A percentile compares a stretch with the other conserved stretches of the same genome.
These are phyloP conservation scores for Daphoenositta chrysoptera DNA, from an alignment of 2,113 vertebrate genomes.

Conservation along the genomic window DNA sequence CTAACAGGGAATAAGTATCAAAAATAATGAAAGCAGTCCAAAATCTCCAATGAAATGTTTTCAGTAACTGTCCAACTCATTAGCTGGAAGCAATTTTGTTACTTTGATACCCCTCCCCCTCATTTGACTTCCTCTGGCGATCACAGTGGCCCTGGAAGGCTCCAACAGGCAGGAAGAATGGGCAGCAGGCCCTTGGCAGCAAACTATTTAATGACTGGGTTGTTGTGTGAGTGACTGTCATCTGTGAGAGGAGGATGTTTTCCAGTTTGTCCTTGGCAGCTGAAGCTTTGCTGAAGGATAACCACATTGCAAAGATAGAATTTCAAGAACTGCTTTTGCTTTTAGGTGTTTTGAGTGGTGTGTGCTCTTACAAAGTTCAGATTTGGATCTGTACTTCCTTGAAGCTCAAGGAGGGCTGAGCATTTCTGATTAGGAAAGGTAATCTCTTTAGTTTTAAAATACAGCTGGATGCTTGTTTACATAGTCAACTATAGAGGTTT, in stretches of 20 bases:
- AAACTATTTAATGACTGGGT: constrained; percentile 16
- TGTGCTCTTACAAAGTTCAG: not conserved
- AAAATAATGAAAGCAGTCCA: not conserved
- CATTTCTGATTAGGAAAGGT: not conserved
- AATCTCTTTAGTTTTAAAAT: not conserved
- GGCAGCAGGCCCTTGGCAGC: constrained; percentile 10
- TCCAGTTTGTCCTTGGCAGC: constrained; percentile 42
- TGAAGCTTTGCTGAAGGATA: not conserved
- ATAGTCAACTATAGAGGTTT: not conserved
- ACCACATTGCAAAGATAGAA: not conserved
- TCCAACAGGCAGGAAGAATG: not conserved
- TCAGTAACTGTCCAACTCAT: not conserved
- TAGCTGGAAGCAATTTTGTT: not conserved
- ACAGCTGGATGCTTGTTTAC: not conserved
- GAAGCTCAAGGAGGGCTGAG: not conserved
- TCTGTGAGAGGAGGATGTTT: constrained; percentile 46
- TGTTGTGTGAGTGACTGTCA: constrained; percentile 1
- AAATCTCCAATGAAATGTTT: not conserved
- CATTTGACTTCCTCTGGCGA: constrained; percentile 3
- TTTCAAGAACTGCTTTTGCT: not conserved
- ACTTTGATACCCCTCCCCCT: not conserved
- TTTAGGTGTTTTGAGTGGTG: not conserved
- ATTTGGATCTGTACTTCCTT: not conserved
- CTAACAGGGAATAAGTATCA: not conserved
- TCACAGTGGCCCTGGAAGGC: not conserved